Conservation (phyloP, 2,797 vertebrate species). For the Lemur catta region DNA sequence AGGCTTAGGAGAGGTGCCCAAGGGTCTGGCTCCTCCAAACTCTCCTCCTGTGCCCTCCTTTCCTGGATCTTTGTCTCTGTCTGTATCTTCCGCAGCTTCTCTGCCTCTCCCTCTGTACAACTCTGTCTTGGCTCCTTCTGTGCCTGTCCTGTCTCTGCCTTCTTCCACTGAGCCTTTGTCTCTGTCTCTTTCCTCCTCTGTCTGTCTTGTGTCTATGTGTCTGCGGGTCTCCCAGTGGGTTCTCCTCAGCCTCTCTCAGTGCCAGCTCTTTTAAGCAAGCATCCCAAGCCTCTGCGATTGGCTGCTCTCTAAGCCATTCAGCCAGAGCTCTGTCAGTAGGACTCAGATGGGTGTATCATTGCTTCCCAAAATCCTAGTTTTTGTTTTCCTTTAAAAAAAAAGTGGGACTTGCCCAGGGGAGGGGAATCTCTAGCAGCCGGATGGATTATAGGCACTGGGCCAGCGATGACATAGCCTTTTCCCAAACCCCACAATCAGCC, state of each 20-base stretch:
- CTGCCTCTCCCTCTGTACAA: neutral
- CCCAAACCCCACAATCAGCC: conserved; percentile 50
- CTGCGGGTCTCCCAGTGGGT: conserved; percentile 59
- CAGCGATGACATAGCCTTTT: conserved; percentile 72
- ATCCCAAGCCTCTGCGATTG: conserved; percentile 44
- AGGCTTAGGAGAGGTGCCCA: neutral
- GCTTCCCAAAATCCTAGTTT: conserved; percentile 72
- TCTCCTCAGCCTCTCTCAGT: conserved; percentile 63
- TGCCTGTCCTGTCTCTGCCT: conserved; percentile 49
- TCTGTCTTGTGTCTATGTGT: conserved; percentile 15
- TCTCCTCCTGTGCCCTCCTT: neutral
- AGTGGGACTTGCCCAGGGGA: conserved; percentile 44
- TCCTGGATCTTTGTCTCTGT: conserved; percentile 35
- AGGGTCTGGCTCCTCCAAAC: neutral
- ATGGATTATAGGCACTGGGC: conserved; percentile 54
- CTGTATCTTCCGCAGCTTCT: conserved; percentile 17
- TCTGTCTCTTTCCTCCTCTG: conserved; percentile 49
- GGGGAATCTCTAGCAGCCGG: conserved; percentile 54
- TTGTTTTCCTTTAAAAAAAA: conserved; percentile 45
- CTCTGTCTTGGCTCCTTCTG: neutral
- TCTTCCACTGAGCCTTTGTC: conserved; percentile 56
- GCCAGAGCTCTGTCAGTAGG: conserved; percentile 16
- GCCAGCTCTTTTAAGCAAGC: conserved; percentile 76
- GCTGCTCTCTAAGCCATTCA: conserved; percentile 72
- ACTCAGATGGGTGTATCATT: conserved; percentile 67